Evolutionary conservation across 2,888 invertebrate genomes (phyloP).

Genomic region (Pelosia muscerda): DNA sequence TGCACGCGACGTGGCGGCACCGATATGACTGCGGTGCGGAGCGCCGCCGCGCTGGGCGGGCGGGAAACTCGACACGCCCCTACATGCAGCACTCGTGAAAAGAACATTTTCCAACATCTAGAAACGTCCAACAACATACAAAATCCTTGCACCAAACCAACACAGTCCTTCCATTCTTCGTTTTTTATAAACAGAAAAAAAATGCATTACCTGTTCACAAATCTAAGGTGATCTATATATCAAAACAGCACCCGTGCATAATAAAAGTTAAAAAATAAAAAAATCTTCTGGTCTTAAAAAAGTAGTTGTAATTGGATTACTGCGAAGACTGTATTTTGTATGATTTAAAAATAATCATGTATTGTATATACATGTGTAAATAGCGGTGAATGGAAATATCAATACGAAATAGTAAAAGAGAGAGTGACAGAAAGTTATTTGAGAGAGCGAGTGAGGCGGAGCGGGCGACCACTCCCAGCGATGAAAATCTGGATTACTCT

Average conservation of each 20-base stretch:
- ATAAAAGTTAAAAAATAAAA: neutral
- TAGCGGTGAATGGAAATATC: slow-evolving; percentile 3
- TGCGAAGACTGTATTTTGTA: neutral
- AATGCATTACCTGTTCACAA: neutral
- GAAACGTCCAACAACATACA: slow-evolving; percentile 31
- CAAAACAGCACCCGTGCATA: neutral
- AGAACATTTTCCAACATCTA: slow-evolving; percentile 42
- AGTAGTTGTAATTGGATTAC: neutral
- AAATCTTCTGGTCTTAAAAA: neutral
- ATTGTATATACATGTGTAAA: neutral
- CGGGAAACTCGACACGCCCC: slow-evolving; percentile 74
- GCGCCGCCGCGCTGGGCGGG: slow-evolving; percentile 71
- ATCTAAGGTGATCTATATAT: neutral
- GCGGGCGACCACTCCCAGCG: slow-evolving; percentile 64
- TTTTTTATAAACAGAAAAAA: neutral
- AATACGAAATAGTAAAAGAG: slow-evolving; percentile 27
- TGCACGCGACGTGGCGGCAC: slow-evolving; percentile 51
- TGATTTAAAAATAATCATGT: neutral
- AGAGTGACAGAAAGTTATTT: slow-evolving; percentile 54
- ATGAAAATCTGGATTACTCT: slow-evolving; percentile 54
- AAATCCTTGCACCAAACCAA: neutral
- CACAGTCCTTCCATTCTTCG: neutral
- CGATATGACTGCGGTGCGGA: slow-evolving; percentile 64
- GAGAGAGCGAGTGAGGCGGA: slow-evolving; percentile 58
- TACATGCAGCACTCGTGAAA: slow-evolving; percentile 37